Conservation (phyloP, 64 coral and sea anemone genomes). For the Pocillopora damicornis region DNA sequence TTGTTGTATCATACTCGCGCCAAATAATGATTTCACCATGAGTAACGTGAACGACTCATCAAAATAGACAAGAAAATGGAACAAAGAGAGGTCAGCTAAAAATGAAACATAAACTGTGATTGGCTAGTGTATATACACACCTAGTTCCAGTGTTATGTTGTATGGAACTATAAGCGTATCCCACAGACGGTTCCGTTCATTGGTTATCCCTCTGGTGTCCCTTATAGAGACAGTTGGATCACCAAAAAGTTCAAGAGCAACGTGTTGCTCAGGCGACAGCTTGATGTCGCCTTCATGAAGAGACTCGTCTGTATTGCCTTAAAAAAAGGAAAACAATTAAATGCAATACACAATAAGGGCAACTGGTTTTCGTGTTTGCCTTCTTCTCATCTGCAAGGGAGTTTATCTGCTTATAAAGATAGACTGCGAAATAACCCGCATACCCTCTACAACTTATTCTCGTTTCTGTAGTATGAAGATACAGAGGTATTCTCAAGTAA, state of each 20-base stretch:
- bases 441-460: too few relatives aligned
- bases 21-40: too few relatives aligned
- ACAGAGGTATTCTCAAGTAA: too few relatives aligned
- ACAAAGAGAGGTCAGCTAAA: background rate
- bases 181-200: slow-evolving; percentile 66
- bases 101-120: background rate
- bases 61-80: too few relatives aligned
- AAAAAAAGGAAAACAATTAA: background rate
- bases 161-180: slow-evolving; percentile 52
- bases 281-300: slow-evolving; percentile 85
- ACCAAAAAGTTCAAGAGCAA: slow-evolving; percentile 56
- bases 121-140: slow-evolving; percentile 7
- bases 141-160: slow-evolving; percentile 46
- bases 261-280: slow-evolving; percentile 38
- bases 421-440: background rate
- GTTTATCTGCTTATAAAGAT: too few relatives aligned
- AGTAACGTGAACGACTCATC: too few relatives aligned
- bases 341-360: too few relatives aligned
- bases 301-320: slow-evolving; percentile 59
- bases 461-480: too few relatives aligned
- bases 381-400: too few relatives aligned
- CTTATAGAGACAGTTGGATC: slow-evolving; percentile 48
- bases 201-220: slow-evolving; percentile 55
- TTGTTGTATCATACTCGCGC: too few relatives aligned
- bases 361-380: too few relatives aligned